A percentile compares a stretch with the other conserved stretches of the same genome.
phyloP scores from a whole-genome alignment of 2,888 invertebrate species.

The Beris chalybata region DNA sequence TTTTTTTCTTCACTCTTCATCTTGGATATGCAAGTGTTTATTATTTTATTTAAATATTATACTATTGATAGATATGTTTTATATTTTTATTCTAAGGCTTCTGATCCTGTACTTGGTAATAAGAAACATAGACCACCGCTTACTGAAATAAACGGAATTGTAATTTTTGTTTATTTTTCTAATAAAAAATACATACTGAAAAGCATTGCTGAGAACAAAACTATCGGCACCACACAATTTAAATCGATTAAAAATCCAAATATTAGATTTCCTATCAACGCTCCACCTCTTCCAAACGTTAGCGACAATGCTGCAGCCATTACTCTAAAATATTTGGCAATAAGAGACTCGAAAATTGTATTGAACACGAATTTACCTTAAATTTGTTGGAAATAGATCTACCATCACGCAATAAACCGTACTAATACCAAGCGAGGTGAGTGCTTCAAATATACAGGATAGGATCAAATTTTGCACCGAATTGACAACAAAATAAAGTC shows the following conservation, averaged over 20 bases:
- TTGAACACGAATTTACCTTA: constrained; percentile 61
- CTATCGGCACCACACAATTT: constrained; percentile 75
- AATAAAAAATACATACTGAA: constrained; percentile 63
- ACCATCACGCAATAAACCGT: constrained; percentile 80
- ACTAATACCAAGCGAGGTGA: constrained; percentile 78
- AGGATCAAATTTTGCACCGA: constrained; percentile 71
- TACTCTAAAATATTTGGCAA: constrained; percentile 60
- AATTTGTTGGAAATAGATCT: constrained; percentile 79
- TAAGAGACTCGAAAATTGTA: constrained; percentile 24
- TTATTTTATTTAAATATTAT: neutral
- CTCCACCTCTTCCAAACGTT: constrained; percentile 77
- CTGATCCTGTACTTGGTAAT: constrained; percentile 74
- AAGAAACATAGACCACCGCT: constrained; percentile 74
- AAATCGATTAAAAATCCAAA: constrained; percentile 80
- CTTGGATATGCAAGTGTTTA: neutral
- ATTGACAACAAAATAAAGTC: constrained; percentile 73
- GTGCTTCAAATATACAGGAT: constrained; percentile 77
- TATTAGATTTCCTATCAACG: constrained; percentile 72
- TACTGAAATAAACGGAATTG: constrained; percentile 59
- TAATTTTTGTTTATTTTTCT: neutral
- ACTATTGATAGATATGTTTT: constrained; percentile 8
- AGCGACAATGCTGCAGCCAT: constrained; percentile 80
- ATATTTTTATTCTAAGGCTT: constrained; percentile 58
- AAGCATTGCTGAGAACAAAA: constrained; percentile 72
- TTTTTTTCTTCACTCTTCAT: neutral